Percentiles rank a stretch among this genome's conserved stretches.
Evolutionary conservation across 2,888 invertebrate genomes (phyloP).

Genomic region (Herminia tarsipennalis): DNA sequence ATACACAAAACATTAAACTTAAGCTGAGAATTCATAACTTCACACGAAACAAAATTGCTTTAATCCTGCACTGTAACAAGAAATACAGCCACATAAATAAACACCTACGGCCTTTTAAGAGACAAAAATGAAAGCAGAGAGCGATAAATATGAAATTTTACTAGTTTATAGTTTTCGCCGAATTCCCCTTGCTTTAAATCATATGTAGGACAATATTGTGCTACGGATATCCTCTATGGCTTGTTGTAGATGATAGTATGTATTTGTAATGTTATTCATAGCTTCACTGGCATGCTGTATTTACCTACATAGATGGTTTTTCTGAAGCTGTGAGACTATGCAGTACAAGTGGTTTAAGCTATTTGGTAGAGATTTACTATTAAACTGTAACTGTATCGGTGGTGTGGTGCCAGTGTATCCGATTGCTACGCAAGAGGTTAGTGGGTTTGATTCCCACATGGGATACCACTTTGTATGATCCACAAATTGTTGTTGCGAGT

Average conservation of each 20-base stretch:
- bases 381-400: too few relatives aligned
- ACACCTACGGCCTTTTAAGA: background rate
- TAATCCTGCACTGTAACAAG: slow-evolving; percentile 8
- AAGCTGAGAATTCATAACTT: background rate
- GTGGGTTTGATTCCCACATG: too few relatives aligned
- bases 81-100: slow-evolving; percentile 10
- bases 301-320: too few relatives aligned
- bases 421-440: too few relatives aligned
- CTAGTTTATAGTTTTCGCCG: background rate
- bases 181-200: slow-evolving; percentile 23
- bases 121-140: slow-evolving; percentile 8
- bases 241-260: background rate
- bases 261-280: slow-evolving; percentile 1
- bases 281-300: background rate
- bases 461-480: too few relatives aligned
- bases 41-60: background rate
- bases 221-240: slow-evolving; percentile 10
- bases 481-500: too few relatives aligned
- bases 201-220: slow-evolving; percentile 27
- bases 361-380: too few relatives aligned
- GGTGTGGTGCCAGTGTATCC: too few relatives aligned
- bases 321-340: too few relatives aligned
- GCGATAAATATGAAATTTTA: slow-evolving; percentile 26
- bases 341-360: too few relatives aligned
- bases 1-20: too few relatives aligned